Evolutionary conservation across 2,113 vertebrate genomes (phyloP), one percentile per base, ranked within the genome.

Genomic region (Hiodon tergisus): DNA sequence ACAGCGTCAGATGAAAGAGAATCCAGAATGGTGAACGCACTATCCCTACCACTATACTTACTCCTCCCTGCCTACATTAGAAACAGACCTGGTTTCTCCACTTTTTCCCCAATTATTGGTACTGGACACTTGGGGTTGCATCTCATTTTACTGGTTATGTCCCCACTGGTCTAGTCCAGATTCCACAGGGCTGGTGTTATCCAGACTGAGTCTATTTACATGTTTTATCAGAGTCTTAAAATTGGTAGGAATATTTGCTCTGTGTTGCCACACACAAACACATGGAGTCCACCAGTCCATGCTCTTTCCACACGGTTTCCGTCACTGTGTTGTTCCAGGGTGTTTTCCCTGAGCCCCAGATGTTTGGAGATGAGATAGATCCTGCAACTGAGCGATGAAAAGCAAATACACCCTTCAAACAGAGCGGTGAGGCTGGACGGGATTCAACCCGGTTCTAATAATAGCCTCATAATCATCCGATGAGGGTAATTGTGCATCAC

Each of bases 171-270:
- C n/a, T 63, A 7, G 2, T 7, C 3, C 31, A 71, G 52, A 46
- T 53, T 53, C 31, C 52, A 70, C 16, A 57, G 48, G 47, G 9
- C 17, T 9, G 6, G 0, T 52, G 52, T 6, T 46, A 9, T 78
- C 85, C 84, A 84, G 78, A 78, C 73, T 77, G n/a, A 60, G 75
- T 86, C 53, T 48, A 48, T 71, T 71, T 71, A 71, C 58, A 71
- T 71, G 48, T 71, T 71, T 71, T 54, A 6, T 52, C 70, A 8
- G 69, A 46, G 50, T 54, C 16, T 46, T 7, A 59, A 78, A 46
- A 70, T 80, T 2, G 55, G 70, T 78, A 80, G 57, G 71, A 74
- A 81, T 78, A 79, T 76, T 72, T 67, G 78, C 82, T 80, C 77
- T 47, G 55, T 71, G 46, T 14, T 67, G 61, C 3, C 10, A 51